Base-by-base conservation (phyloP, 2,888 invertebrate genomes). In the Cotesia congregata region DNA sequence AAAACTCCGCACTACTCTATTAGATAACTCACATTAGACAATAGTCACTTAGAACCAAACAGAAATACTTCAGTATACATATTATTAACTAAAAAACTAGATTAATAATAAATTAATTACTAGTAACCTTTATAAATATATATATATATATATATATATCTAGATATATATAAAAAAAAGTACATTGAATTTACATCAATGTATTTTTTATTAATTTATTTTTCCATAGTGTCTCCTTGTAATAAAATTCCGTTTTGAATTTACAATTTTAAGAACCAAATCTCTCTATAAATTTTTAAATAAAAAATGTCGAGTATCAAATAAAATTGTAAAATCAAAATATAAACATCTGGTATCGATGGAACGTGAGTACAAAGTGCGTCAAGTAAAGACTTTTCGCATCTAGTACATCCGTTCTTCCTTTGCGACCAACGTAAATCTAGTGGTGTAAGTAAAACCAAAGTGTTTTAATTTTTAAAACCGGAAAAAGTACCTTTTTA, bases 311-410 rank as follows among this genome's bases (percentile, higher is more conserved):
- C 65, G 75, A 75, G 68, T 75, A 74, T 78, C 67, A 50, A 78
- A 83, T 83, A 85, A 81, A 83, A 85, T 86, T 82, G 82, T 76
- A 73, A 83, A 77, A 77, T 78, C 78, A 50, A 72, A 68, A 61
- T 20, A 15, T 64, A 76, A 71, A 79, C 78, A 78, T 79, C 79
- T 79, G 76, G 80, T 79, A 82, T 81, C 79, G 77, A 84, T 82
- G 82, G 78, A 75, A 78, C 79, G 75, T 80, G 75, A 72, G 77
- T 75, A 74, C 75, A 67, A 77, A 77, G 68, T 67, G 74, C 75
- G 74, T 75, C 41, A 64, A 78, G 50, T 60, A 71, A 73, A 72
- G 50, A 72, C 75, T 62, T 74, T 67, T 68, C 72, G 77, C 73
- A 78, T 73, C 78, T 72, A 80, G 80, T 82, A 83, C 82, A 78